Evolutionary conservation across 37 sponge, comb jelly and placozoan genomes (phyloP).

Genomic region (Aplysina aerophoba): DNA sequence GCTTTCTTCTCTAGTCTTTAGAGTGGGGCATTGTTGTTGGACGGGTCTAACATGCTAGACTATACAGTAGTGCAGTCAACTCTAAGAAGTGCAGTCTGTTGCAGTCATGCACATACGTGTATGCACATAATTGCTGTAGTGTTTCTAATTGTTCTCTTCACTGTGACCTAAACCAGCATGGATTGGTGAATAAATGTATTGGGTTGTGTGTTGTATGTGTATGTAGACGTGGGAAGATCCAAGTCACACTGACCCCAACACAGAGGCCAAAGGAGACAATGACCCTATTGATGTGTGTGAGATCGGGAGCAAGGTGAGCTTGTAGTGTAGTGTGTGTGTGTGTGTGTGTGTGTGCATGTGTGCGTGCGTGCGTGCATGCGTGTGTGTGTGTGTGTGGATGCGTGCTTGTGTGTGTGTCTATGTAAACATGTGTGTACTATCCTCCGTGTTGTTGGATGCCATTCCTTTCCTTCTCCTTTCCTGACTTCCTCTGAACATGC

Average conservation of each 20-base stretch:
- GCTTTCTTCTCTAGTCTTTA: too few species aligned
- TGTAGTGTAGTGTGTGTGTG: too few species aligned
- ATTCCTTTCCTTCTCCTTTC: not conserved
- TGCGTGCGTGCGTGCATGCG: conserved; percentile 1
- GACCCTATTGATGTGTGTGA: conserved; percentile 87
- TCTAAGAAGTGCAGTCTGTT: too few species aligned
- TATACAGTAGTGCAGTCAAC: too few species aligned
- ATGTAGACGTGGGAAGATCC: conserved; percentile 97
- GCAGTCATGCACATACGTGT: too few species aligned
- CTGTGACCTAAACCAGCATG: not conserved
- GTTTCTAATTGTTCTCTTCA: too few species aligned
- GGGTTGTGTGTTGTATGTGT: not conserved
- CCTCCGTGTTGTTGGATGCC: not conserved
- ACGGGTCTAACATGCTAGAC: too few species aligned
- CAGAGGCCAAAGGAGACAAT: conserved; percentile 88
- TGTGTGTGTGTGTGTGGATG: too few species aligned
- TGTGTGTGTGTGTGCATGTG: conserved; percentile 9
- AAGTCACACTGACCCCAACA: conserved; percentile 83
- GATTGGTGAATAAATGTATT: not conserved
- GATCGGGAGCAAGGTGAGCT: not conserved
- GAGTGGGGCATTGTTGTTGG: too few species aligned
- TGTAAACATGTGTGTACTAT: not conserved
- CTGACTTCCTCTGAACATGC: not conserved
- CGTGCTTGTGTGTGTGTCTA: not conserved
- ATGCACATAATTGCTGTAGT: too few species aligned